phyloP scores from a whole-genome alignment of 2,888 invertebrate species.

The Antheraea yamamai region DNA sequence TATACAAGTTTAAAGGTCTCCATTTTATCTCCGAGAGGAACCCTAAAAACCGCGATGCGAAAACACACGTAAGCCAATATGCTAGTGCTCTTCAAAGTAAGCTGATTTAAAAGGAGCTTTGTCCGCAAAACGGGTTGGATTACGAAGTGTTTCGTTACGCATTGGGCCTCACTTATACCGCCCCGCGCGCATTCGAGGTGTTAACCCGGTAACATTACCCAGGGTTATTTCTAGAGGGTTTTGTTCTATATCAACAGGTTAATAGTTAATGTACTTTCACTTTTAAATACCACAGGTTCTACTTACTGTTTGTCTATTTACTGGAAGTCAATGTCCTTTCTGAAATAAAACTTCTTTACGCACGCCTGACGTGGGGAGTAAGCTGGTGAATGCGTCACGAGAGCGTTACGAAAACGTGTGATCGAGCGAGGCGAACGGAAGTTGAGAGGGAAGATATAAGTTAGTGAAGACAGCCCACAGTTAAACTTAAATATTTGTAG shows the following conservation, averaged over 20 bases:
- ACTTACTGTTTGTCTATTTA: background rate
- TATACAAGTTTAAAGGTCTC: background rate
- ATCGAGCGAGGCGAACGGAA: too few relatives aligned
- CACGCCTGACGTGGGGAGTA: too few relatives aligned
- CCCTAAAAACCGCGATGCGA: slow-evolving; percentile 20
- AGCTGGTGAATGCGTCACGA: too few relatives aligned
- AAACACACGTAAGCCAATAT: slow-evolving; percentile 42
- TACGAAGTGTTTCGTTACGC: slow-evolving; percentile 44
- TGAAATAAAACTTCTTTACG: too few relatives aligned
- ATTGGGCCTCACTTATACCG: slow-evolving; percentile 14
- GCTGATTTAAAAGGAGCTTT: slow-evolving; percentile 41
- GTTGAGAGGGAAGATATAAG: too few relatives aligned
- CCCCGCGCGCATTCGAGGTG: slow-evolving; percentile 38
- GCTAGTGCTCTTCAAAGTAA: slow-evolving; percentile 30
- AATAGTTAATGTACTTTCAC: background rate
- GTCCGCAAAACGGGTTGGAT: slow-evolving; percentile 44
- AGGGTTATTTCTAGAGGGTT: background rate
- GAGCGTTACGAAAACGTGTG: too few relatives aligned
- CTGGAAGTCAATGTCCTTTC: too few relatives aligned
- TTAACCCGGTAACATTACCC: slow-evolving; percentile 37
- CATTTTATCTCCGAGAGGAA: background rate
- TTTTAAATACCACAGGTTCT: background rate
- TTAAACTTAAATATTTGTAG: too few relatives aligned
- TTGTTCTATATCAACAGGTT: background rate
- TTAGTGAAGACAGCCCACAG: too few relatives aligned